Percentiles rank a stretch among this genome's conserved stretches.
These are phyloP conservation scores for Cerastoderma edule DNA, from an alignment of 2,888 invertebrate species.

Conservation along the genomic window DNA sequence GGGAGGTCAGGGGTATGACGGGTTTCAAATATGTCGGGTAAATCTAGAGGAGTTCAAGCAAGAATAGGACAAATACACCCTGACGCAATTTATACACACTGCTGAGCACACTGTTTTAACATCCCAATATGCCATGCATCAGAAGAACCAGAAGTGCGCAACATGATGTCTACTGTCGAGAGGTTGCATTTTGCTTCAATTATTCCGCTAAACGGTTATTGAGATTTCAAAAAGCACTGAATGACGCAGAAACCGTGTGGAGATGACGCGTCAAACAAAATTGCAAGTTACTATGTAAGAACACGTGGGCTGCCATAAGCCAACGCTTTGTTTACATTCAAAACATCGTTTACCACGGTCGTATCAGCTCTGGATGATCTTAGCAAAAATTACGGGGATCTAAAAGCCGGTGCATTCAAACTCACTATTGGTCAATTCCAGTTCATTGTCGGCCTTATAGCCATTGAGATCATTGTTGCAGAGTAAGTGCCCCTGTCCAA, in stretches of 20 bases:
- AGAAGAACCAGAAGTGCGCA: slow-evolving; percentile 16
- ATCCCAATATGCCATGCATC: slow-evolving; percentile 37
- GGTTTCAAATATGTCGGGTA: slow-evolving; percentile 37
- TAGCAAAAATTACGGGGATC: slow-evolving; percentile 14
- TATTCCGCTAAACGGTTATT: slow-evolving; percentile 19
- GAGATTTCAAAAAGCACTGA: slow-evolving; percentile 15
- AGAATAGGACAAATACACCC: slow-evolving; percentile 29
- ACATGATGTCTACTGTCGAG: slow-evolving; percentile 16
- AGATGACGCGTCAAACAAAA: slow-evolving; percentile 15
- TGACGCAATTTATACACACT: slow-evolving; percentile 39
- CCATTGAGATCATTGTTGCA: slow-evolving; percentile 28
- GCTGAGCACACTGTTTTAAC: slow-evolving; percentile 37
- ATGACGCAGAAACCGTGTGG: slow-evolving; percentile 13
- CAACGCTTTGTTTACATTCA: slow-evolving; percentile 25
- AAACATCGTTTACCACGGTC: slow-evolving; percentile 11
- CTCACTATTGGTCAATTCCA: slow-evolving; percentile 32
- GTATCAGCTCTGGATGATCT: slow-evolving; percentile 23
- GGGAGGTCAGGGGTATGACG: slow-evolving; percentile 52
- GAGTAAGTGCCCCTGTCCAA: neutral
- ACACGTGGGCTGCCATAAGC: slow-evolving; percentile 20
- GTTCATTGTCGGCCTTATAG: slow-evolving; percentile 30
- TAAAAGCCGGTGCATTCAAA: slow-evolving; percentile 26
- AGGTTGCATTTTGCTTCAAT: slow-evolving; percentile 18
- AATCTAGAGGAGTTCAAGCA: slow-evolving; percentile 41
- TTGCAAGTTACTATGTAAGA: slow-evolving; percentile 34